Base-by-base conservation (phyloP, 2,888 invertebrate species). In the Cheilosia impressa region DNA sequence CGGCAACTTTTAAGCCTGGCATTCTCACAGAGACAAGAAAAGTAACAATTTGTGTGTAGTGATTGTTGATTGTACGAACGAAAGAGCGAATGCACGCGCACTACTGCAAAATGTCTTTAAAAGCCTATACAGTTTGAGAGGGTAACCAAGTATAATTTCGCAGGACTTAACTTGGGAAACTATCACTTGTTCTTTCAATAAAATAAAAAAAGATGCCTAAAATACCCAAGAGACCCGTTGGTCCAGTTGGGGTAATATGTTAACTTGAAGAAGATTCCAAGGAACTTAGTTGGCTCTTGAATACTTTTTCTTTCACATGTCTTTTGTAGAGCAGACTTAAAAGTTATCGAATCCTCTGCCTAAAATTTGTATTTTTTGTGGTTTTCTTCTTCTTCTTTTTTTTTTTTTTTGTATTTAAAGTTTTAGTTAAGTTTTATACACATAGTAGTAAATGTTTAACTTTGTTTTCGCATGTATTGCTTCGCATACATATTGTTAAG, bases 391-490 rank as follows among this genome's bases (percentile, higher is more conserved):
- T 27, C 6, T 5, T 6, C 1, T 4, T 19, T 63, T 15, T 62
- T 47, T 6, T 31, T 27, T 62, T 62, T 47, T 45, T 68, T 62
- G 38, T 50, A 19, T 50, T 58, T 62, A 22, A 17, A 7, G 6
- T 52, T 34, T 27, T 63, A 50, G 6, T 62, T 43, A 43, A 62
- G 27, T 5, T 22, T 31, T 69, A 15, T 41, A 19, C 24, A 66
- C 38, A 53, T 17, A 53, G 22, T 65, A 66, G 73, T 73, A 80
- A 80, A 73, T 80, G 79, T 73, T 80, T 80, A 73, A 73, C 79
- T 66, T 73, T 80, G 19, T 60, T 66, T 34, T 41, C 15, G 60
- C 27, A 53, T 62, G 31, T 52, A 72, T 62, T 72, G 72, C 62
- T 72, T 62, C 24, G 31, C 58, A 50, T 52, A 47, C 57, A 71